Evolutionary conservation across 2,113 vertebrate species (phyloP), one percentile per base, ranked within the genome.

Genomic region (Bostrychus sinensis): DNA sequence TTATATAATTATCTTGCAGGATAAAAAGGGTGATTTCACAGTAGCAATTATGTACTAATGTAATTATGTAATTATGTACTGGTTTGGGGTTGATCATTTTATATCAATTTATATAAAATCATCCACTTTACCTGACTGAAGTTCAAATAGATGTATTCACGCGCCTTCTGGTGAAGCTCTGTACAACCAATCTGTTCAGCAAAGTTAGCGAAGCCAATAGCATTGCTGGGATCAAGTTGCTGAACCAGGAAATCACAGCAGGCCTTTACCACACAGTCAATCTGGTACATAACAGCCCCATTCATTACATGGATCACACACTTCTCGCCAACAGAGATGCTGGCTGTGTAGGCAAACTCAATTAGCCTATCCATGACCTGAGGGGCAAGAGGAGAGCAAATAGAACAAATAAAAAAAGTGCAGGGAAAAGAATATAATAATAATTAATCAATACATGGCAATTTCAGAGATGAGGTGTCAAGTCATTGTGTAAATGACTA

Each of bases 241-340:
- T 93, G 92, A 4, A 94, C 91, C 11, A 98, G 88, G 86, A 98
- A 98, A 66, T 97, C 91, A 0, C 94, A 94, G 89, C 96, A 98
- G 70, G 95, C 96, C 1, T 93, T 90, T 5, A 98, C 96, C 22
- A 98, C 96, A 1, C 94, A 94, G 90, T 98, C 96, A 2, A 98
- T 96, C 90, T 98, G 96, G 89, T 98, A 98, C 96, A 98, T 98
- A 81, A 97, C 94, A 0, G 96, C 96, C 0, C 95, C 96, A 3
- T 95, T 97, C 95, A 98, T 95, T 66, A 98, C 94, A 0, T 95
- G 95, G 55, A 98, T 93, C 56, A 98, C 96, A 1, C 96, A 97
- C 79, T 94, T 94, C 90, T 98, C 96, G 0, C 96, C 96, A 59
- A 98, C 94, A 0, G 96, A 94, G 83, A 98, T 95, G 77, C 94